A percentile compares a stretch with the other conserved stretches of the same genome.
Conservation (phyloP, 1,140 invertebrate genomes). For the Zaprionus nigranus region DNA sequence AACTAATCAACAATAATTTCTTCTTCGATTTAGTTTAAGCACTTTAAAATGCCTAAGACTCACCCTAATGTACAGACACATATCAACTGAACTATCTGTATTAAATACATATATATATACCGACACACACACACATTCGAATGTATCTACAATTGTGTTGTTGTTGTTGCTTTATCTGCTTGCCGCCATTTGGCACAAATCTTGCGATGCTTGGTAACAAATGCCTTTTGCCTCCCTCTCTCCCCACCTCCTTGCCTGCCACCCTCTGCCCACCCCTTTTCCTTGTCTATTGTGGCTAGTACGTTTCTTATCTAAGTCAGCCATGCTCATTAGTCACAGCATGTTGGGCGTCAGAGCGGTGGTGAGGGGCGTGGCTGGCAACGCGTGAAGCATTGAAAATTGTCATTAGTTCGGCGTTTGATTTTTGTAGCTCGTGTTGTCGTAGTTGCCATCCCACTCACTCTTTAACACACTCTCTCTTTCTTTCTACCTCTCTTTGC, state of each 20-base stretch:
- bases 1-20: conserved; percentile 9
- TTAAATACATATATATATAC: neutral
- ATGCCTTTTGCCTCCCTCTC: neutral
- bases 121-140: neutral
- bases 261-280: neutral
- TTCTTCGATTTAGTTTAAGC: conserved; percentile 5
- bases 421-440: conserved; percentile 54
- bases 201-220: conserved; percentile 38
- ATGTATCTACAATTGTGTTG: neutral
- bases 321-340: conserved; percentile 80
- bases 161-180: conserved; percentile 7
- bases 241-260: neutral
- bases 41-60: neutral
- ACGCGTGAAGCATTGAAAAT: conserved; percentile 79
- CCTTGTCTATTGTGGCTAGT: conserved; percentile 8
- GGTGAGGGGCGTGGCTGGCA: conserved; percentile 18
- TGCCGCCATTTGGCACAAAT: conserved; percentile 36
- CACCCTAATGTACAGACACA: neutral
- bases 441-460: conserved; percentile 2
- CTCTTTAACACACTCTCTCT: neutral
- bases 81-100: conserved; percentile 15
- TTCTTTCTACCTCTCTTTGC: conserved; percentile 15
- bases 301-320: conserved; percentile 71
- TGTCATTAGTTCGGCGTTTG: conserved; percentile 80
- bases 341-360: conserved; percentile 13